A percentile compares a stretch with the other conserved stretches of the same genome.
These are phyloP conservation scores for Ennomos erosarius DNA, from an alignment of 2,888 invertebrate genomes.

Conservation along the genomic window DNA sequence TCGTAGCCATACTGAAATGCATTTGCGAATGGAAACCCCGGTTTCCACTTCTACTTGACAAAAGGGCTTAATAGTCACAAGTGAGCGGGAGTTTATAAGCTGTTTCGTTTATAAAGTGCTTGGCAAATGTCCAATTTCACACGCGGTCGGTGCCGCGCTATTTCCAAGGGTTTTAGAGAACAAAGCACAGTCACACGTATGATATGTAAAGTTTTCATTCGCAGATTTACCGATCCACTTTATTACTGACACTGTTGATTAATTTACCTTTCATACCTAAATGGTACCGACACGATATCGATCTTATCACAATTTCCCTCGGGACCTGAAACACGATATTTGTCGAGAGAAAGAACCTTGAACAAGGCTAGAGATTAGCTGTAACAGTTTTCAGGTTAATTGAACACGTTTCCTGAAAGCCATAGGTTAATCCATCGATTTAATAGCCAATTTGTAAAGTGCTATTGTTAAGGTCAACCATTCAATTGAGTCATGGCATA, in stretches of 20 bases:
- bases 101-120: conserved; percentile 36
- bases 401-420: conserved; percentile 5
- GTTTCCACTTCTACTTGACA: conserved; percentile 29
- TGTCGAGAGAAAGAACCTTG: conserved; percentile 14
- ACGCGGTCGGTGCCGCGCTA: conserved; percentile 28
- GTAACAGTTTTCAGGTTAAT: conserved; percentile 16
- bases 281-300: conserved; percentile 4
- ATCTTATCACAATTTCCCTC: conserved; percentile 7
- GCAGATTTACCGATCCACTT: conserved; percentile 9
- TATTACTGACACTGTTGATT: conserved; percentile 7
- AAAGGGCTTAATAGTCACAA: conserved; percentile 37
- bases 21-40: conserved; percentile 36
- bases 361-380: conserved; percentile 13
- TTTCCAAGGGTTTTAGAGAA: conserved; percentile 31
- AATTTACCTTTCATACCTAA: conserved; percentile 5
- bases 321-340: conserved; percentile 6
- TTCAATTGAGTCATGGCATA: too few relatives aligned
- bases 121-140: conserved; percentile 45
- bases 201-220: conserved; percentile 24
- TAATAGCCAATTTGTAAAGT: conserved; percentile 17
- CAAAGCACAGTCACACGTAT: conserved; percentile 30
- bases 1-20: conserved; percentile 25
- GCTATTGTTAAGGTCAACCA: not conserved
- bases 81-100: conserved; percentile 31
- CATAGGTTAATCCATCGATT: conserved; percentile 5